A percentile compares a stretch with the other conserved stretches of the same genome.
Conservation (phyloP, 2,797 vertebrate species). For the Propithecus deckenii region DNA sequence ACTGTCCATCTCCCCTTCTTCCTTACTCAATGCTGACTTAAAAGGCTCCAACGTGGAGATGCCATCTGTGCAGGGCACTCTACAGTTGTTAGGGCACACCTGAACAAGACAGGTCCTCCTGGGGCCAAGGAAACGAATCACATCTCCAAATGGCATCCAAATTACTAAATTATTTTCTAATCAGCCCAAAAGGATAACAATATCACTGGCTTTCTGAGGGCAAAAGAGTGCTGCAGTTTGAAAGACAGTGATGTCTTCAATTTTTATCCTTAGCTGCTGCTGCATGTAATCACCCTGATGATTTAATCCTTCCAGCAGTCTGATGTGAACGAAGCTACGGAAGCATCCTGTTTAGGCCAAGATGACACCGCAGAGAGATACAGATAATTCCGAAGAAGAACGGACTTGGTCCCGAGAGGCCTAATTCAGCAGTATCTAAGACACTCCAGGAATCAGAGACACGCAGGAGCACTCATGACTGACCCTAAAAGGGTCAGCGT, state of each 20-base stretch:
- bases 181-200: too few relatives aligned
- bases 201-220: neutral
- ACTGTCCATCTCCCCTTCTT: rapidly evolving
- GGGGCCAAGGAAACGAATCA: neutral
- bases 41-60: neutral
- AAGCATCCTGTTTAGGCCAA: neutral
- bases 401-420: neutral
- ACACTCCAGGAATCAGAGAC: neutral
- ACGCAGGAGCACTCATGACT: rapidly evolving
- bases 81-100: neutral
- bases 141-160: neutral
- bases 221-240: neutral
- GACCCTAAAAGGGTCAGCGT: rapidly evolving
- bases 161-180: neutral
- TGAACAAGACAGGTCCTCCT: neutral
- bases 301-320: neutral
- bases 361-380: neutral
- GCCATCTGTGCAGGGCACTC: neutral
- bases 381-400: neutral
- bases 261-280: neutral
- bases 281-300: rapidly evolving
- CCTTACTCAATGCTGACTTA: neutral
- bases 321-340: rapidly evolving
- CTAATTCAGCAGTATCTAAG: neutral
- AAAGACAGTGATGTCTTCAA: neutral